Base-by-base conservation (phyloP, 1,140 invertebrate genomes). In the Drosophila takahashii region DNA sequence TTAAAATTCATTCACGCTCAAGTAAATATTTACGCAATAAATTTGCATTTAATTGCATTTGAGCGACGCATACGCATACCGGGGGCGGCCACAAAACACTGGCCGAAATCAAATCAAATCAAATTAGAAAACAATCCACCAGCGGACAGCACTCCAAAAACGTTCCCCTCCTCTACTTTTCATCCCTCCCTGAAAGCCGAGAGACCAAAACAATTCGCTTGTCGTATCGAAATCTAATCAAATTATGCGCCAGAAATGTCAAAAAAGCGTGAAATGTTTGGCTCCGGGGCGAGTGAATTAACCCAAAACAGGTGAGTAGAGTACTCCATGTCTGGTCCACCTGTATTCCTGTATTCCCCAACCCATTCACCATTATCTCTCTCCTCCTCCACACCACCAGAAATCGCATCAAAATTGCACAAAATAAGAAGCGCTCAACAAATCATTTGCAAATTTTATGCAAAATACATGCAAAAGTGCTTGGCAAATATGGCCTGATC, bases 11-110 rank as follows among this genome's bases (percentile, higher is more conserved):
- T 87, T 89, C 81, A 83, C 84, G 84, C 84, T 87, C 84, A 87
- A 87, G 84, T 87, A 87, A 87, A 87, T 87, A 87, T 87, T 87
- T 89, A 87, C 84, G 84, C 84, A 87, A 87, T 89, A 87, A 87
- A 87, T 87, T 87, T 87, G 84, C 84, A 87, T 87, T 89, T 87
- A 87, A 86, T 86, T 86, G 83, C 83, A 84, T 84, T 84, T 75
- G 79, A 64, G 59, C 41, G 41, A n/a, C n/a, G 37, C 57, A 41
- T 8, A 32, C 29, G 22, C 36, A 18, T 26, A 32, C 65, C 58
- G 34, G 52, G 44, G 47, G 41, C 51, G 11, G 53, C 76, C 77
- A 62, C 81, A 86, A 72, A 84, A 66, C 79, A 62, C 60, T 67
- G 67, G 48, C 50, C 50, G n/a, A 60, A 64, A 64, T 61, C 56